Conservation (phyloP, 2,888 invertebrate genomes). For the Diplazon laetatorius region DNA sequence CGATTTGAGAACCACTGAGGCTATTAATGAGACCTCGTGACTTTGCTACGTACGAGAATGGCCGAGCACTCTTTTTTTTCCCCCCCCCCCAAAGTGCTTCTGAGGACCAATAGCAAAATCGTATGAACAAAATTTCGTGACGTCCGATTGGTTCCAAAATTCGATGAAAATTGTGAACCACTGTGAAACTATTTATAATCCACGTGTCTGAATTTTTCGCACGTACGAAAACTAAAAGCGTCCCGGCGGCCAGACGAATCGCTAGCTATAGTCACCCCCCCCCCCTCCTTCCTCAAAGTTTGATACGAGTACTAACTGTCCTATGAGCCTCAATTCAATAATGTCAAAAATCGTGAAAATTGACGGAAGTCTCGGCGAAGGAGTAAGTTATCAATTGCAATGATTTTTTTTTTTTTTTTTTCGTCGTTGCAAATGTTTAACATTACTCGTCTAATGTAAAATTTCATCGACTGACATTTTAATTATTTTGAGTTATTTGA, state of each 20-base stretch:
- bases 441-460: background rate
- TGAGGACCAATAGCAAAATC: slow-evolving; percentile 25
- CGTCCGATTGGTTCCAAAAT: slow-evolving; percentile 28
- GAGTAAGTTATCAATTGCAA: slow-evolving; percentile 84
- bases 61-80: background rate
- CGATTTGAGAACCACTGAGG: slow-evolving; percentile 8
- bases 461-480: background rate
- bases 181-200: slow-evolving; percentile 45
- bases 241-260: slow-evolving; percentile 53
- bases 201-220: slow-evolving; percentile 36
- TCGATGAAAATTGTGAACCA: slow-evolving; percentile 24
- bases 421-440: background rate
- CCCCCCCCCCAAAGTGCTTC: no score
- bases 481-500: slow-evolving; percentile 1
- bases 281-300: no score
- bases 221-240: slow-evolving; percentile 43
- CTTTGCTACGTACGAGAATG: background rate
- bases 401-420: slow-evolving; percentile 1
- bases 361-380: slow-evolving; percentile 92
- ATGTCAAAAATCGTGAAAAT: slow-evolving; percentile 84
- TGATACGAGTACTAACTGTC: background rate
- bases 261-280: slow-evolving; percentile 26
- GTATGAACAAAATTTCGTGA: slow-evolving; percentile 21
- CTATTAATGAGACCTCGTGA: slow-evolving; percentile 1
- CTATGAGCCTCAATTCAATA: slow-evolving; percentile 28